These are phyloP conservation scores for Lordiphosa andalusiaca DNA, from an alignment of 2,888 invertebrate genomes.

Conservation along the genomic window DNA sequence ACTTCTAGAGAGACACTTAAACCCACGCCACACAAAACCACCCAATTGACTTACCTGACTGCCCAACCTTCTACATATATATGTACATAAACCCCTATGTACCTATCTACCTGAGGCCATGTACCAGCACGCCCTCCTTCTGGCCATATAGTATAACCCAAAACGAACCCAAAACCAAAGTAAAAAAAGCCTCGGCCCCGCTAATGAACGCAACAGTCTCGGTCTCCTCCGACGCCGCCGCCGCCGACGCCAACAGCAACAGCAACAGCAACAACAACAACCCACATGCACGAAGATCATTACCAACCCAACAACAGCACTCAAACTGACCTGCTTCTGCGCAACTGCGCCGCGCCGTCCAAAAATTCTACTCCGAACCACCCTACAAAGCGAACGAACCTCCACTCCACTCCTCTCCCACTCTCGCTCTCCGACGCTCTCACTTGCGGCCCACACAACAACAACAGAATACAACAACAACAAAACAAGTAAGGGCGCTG, in stretches of 20 bases:
- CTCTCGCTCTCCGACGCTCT: conserved; percentile 46
- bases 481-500: too few relatives aligned
- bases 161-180: conserved; percentile 58
- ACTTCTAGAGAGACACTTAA: conserved; percentile 2
- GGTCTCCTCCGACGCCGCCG: conserved; percentile 42
- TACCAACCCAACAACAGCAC: conserved; percentile 56
- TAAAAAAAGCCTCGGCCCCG: conserved; percentile 57
- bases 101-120: conserved; percentile 63
- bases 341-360: conserved; percentile 59
- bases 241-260: conserved; percentile 29
- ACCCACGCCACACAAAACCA: conserved; percentile 44
- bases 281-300: conserved; percentile 65
- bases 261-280: conserved; percentile 42
- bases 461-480: conserved; percentile 31
- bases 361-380: conserved; percentile 68
- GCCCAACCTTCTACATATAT: conserved; percentile 41
- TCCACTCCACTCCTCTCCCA: conserved; percentile 33
- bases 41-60: conserved; percentile 55
- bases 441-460: conserved; percentile 48
- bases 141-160: conserved; percentile 29
- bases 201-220: conserved; percentile 73
- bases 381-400: conserved; percentile 53
- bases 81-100: conserved; percentile 13
- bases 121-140: conserved; percentile 65
- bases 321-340: conserved; percentile 68